phyloP scores from a whole-genome alignment of 64 coral and sea anemone genomes.

The Acropora tenuis region DNA sequence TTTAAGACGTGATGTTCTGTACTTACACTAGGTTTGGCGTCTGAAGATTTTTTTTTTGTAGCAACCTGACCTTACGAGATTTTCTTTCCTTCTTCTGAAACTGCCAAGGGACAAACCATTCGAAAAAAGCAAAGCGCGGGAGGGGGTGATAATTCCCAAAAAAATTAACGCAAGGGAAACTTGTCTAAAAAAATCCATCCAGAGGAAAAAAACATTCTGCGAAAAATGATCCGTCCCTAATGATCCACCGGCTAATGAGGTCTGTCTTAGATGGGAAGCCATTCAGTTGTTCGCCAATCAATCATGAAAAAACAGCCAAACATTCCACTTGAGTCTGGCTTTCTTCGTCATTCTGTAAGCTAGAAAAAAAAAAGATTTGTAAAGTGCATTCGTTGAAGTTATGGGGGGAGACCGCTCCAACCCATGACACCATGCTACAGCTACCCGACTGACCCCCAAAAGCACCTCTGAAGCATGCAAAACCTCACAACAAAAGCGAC shows the following conservation, averaged over 20 bases:
- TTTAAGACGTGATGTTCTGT: too few relatives aligned
- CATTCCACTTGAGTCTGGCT: not conserved
- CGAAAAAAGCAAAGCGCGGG: not conserved
- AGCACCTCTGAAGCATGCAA: too few relatives aligned
- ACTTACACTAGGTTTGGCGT: not conserved
- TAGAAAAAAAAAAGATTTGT: not conserved
- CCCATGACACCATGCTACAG: not conserved
- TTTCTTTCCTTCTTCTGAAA: not conserved
- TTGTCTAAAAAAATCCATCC: not conserved
- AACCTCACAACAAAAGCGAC: too few relatives aligned
- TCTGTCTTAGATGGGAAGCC: too few relatives aligned
- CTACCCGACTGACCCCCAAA: not conserved
- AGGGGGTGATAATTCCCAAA: not conserved
- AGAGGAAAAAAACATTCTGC: not conserved
- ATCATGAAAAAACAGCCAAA: not conserved
- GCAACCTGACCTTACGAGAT: slow-evolving; percentile 4
- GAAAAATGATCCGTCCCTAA: too few relatives aligned
- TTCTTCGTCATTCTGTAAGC: not conserved
- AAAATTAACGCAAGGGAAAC: not conserved
- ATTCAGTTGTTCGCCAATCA: too few relatives aligned
- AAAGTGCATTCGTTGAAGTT: not conserved
- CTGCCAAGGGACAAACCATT: not conserved
- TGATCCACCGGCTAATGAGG: too few relatives aligned
- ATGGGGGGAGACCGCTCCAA: not conserved
- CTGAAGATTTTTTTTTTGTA: slow-evolving; percentile 5